Base-by-base conservation (phyloP, 2,888 invertebrate species). In the Agrilus mali region DNA sequence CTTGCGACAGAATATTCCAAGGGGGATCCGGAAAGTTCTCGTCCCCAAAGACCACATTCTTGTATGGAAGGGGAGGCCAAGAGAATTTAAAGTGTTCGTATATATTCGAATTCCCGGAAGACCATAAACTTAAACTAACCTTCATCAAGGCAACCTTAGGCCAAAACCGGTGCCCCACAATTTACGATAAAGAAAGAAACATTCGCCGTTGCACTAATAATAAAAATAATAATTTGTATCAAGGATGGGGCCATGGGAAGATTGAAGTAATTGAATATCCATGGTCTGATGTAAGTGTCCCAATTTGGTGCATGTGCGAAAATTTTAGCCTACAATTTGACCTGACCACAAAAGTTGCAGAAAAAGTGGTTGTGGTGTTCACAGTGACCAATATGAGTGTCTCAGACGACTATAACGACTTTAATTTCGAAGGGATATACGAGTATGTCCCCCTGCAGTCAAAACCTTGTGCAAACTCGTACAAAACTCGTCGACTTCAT, bases 1-100 rank as follows among this genome's bases (percentile, higher is more conserved):
- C 77, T 31, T 80, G 80, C 60, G 79, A 80, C 59, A 68, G 80
- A 40, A 53, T 76, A 45, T 75, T 78, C 57, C 74, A 71, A 57
- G 71, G 72, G 40, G 50, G 53, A 15, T 56, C 56, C 10, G 64
- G 65, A 3, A 68, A 70, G 40, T 82, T 86, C 61, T 75, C 78
- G 59, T 85, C 86, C 22, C 86, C 86, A 7, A 74, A 79, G 55
- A 86, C 84, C 53, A 84, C 86, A 42, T 87, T 88, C 66, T 78
- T 85, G 58, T 88, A 82, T 58, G 87, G 87, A 2, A 72, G 87
- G 53, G 88, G 87, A 12, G 88, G 87, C 2, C 76, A 82, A 15
- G 75, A 78, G 58, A 82, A 86, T 60, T 66, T 87, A 42, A 81
- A 77, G 46, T 87, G 87, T 62, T 73, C 78, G 48, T 75, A 86